Conservation (phyloP, 2,797 vertebrate species). For the Oophaga sylvatica region DNA sequence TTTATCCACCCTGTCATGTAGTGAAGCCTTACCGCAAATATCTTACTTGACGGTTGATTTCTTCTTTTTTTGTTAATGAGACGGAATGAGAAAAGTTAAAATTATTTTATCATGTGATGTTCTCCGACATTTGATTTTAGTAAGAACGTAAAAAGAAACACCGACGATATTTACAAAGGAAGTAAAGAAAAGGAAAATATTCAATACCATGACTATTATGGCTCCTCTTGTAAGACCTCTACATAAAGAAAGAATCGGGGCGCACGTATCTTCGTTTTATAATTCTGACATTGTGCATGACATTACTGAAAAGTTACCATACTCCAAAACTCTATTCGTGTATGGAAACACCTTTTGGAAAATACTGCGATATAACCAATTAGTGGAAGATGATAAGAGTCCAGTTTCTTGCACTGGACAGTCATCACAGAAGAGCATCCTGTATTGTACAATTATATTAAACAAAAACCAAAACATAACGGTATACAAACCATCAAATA, state of each 20-base stretch:
- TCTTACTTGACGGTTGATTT: background rate
- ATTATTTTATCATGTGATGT: background rate
- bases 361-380: background rate
- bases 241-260: background rate
- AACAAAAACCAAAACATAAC: background rate
- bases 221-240: background rate
- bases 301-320: background rate
- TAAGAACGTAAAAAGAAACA: background rate
- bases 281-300: background rate
- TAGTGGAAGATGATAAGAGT: background rate
- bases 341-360: background rate
- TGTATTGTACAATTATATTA: background rate
- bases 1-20: no score
- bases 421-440: background rate
- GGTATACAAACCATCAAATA: background rate
- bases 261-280: background rate
- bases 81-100: background rate
- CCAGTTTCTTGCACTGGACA: background rate
- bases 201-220: background rate
- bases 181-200: background rate
- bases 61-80: background rate
- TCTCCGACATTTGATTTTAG: background rate
- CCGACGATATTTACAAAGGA: background rate
- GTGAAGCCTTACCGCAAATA: background rate
- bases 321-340: background rate